Evolutionary conservation across 2,113 vertebrate species (phyloP).

Genomic region (Nipponia nippon): DNA sequence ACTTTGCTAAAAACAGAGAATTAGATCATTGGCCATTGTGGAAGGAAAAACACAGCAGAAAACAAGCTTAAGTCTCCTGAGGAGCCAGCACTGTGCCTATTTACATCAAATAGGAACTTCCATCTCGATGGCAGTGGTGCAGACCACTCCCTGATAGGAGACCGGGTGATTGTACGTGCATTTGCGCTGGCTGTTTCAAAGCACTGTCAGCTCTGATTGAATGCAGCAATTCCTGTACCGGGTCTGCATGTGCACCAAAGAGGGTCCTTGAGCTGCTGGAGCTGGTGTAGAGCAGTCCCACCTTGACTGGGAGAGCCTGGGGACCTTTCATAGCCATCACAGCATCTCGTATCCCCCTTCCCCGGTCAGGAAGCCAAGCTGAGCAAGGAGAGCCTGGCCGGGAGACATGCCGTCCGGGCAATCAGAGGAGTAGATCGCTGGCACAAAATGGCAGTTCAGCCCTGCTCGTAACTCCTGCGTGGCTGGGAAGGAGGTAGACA

Average conservation of each 20-base stretch:
- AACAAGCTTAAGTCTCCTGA: not conserved
- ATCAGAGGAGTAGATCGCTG: not conserved
- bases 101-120: not conserved
- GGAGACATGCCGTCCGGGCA: not conserved
- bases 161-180: rapidly evolving
- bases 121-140: not conserved
- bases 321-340: not conserved
- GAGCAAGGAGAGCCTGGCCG: not conserved
- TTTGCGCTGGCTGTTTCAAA: not conserved
- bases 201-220: rapidly evolving
- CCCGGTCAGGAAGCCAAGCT: not conserved
- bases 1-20: not conserved
- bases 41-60: not conserved
- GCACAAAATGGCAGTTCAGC: not conserved
- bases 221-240: not conserved
- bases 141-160: not conserved
- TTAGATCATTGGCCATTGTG: constrained; percentile 33
- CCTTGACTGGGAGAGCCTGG: not conserved
- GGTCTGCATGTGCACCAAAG: not conserved
- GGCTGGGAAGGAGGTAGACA: not conserved
- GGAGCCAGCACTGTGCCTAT: not conserved
- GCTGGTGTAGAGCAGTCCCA: not conserved
- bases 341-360: not conserved
- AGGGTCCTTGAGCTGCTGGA: not conserved
- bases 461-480: not conserved